Base-by-base conservation (phyloP, 2,888 invertebrate genomes). In the Drymonia ruficornis region DNA sequence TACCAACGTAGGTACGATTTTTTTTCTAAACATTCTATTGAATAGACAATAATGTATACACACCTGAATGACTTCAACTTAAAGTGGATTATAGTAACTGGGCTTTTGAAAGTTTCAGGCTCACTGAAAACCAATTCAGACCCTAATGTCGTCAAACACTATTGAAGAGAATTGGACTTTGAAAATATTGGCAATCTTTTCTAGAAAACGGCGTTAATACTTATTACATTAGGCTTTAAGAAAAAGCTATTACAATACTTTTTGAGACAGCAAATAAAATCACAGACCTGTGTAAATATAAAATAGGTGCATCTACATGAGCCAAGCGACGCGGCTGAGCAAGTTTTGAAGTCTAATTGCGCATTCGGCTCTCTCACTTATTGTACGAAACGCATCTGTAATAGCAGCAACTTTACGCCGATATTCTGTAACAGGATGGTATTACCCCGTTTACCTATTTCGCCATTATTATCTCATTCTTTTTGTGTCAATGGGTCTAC, bases 101-200 rank as follows among this genome's bases (percentile, higher is more conserved):
- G 16, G 43, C 19, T 13, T 43, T 43, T 43, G 18, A 43, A 19
- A 43, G 42, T 43, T 43, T 40, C 12, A 19, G 43, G 43, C 19
- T 43, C 6, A 43, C 43, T 19, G 43, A 43, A 43, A 43, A 19
- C 19, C 43, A 43, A 43, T 43, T 43, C 43, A 43, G 43, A 2
- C 12, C 19, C 19, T 19, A 19, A 43, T 19, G 11, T 43, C 43
- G 6, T 43, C 43, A 43, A 43, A 19, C 13, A 19, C 19, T 40
- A 16, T 16, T 43, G 43, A 43, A 43, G 19, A 13, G 19, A 43
- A 43, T 43, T 43, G 16, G 16, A 16, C 40, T 40, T n/a, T 40
- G 5, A 19, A 43, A 43, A 19, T 43, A n/a, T 13, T 19, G 19
- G 6, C 19, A 43, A 43, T 43, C 13, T 18, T 19, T 19, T 43